phyloP scores from a whole-genome alignment of 2,888 invertebrate genomes.

The Neoaliturus tenellus region DNA sequence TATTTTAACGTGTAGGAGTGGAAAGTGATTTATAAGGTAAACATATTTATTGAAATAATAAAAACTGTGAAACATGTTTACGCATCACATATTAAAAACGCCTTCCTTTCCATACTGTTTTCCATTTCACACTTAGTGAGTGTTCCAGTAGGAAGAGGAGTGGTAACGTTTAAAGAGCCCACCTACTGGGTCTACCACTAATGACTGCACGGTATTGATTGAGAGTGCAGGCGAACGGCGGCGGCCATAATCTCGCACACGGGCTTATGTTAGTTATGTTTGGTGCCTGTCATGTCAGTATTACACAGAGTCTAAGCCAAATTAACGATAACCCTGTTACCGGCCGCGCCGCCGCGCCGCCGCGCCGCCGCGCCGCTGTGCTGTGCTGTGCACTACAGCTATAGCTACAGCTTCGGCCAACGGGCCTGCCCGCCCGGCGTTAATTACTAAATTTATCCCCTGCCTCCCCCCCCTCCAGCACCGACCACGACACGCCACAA shows the following conservation, averaged over 20 bases:
- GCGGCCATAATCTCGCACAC: slow-evolving; percentile 37
- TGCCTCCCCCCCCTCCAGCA: neutral
- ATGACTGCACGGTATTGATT: slow-evolving; percentile 28
- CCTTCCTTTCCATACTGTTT: no score
- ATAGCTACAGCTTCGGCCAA: neutral
- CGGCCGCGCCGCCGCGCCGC: neutral
- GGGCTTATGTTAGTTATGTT: slow-evolving; percentile 51
- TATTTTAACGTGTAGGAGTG: no score
- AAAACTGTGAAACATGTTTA: no score
- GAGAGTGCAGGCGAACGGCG: slow-evolving; percentile 8
- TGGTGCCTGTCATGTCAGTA: slow-evolving; percentile 46
- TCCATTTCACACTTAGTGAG: no score
- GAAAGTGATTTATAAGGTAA: no score
- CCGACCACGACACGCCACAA: no score
- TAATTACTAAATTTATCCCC: slow-evolving; percentile 49
- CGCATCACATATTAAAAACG: no score
- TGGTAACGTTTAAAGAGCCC: no score
- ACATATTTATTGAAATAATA: no score
- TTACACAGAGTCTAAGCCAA: slow-evolving; percentile 48
- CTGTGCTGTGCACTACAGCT: slow-evolving; percentile 24
- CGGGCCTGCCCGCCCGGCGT: slow-evolving; percentile 19
- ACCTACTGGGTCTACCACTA: neutral
- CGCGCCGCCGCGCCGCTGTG: no score
- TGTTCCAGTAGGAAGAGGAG: no score
- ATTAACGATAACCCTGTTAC: slow-evolving; percentile 48